Base-by-base conservation (phyloP, 2,113 vertebrate genomes). In the Coturnix japonica region DNA sequence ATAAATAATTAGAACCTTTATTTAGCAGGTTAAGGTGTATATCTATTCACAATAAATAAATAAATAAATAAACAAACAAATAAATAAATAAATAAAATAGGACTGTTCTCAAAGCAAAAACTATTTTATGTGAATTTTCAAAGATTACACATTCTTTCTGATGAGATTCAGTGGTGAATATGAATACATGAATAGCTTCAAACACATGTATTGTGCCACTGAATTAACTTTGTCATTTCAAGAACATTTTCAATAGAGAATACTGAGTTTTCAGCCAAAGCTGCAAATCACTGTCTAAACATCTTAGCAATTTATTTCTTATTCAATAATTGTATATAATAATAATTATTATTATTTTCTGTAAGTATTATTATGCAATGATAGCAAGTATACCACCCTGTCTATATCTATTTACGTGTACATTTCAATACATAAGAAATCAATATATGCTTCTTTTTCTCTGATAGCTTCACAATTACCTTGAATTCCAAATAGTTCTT, bases 401-500 rank as follows among this genome's bases (percentile, higher is more conserved):
- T 81, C 65, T 30, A 75, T 35, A 82, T 82, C 43, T 30, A 67
- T 81, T 93, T 76, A 37, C 4, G 31, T 65, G 19, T 61, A 44
- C 61, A 13, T 87, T 73, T 69, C 26, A 57, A 31, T 75, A 25
- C 30, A 78, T 33, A 44, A 84, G 89, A 74, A 20, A 33, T 44
- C 26, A 56, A 59, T 61, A 33, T 46, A 10, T 54, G 22, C 3
- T 81, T 78, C 37, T 59, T 22, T 60, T 25, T 95, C 43, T 57
- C 60, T 65, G n/a, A 57, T n/a, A 76, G 13, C 15, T 33, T 51
- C 53, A 49, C 56, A 63, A 61, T 53, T 61, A 56, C 30, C 21
- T 90, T 91, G 53, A 94, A 93, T 87, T 75, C 23, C 13, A 87
- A 88, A 81, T 31, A 61, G 8, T 28, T 64, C 28, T 93, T 85